Percentiles rank a stretch among this genome's conserved stretches.
phyloP scores from a whole-genome alignment of 2,888 invertebrate genomes.

The Morpho deidamia region DNA sequence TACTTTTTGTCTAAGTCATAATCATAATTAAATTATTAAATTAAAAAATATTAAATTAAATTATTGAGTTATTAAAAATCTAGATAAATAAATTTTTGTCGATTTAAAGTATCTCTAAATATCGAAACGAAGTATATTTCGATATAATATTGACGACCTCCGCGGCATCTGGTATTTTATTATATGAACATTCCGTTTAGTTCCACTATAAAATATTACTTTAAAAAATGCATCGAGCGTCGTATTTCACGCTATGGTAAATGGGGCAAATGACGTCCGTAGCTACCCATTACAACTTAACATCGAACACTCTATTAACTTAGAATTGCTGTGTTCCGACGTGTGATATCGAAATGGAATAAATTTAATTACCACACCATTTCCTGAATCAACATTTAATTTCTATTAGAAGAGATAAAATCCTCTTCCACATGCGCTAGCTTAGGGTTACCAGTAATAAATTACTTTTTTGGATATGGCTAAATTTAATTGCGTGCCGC shows the following conservation, averaged over 20 bases:
- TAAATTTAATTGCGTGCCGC: no score
- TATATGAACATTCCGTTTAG: constrained; percentile 36
- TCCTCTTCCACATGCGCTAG: constrained; percentile 18
- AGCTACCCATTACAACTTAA: constrained; percentile 38
- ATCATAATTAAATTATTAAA: no score
- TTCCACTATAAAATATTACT: constrained; percentile 63
- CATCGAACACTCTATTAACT: constrained; percentile 58
- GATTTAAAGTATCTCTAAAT: no score
- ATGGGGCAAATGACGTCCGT: constrained; percentile 46
- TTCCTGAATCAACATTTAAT: constrained; percentile 27
- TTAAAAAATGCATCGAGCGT: constrained; percentile 54
- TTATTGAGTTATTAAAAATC: no score
- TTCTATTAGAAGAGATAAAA: constrained; percentile 28
- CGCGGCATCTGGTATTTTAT: no score
- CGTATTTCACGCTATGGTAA: constrained; percentile 58
- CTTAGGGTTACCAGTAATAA: background rate
- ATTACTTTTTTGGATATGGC: background rate
- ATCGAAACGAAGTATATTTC: no score
- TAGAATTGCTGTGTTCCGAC: constrained; percentile 24
- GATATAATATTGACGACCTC: no score
- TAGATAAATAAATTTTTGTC: no score
- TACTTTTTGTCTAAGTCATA: background rate
- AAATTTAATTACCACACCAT: constrained; percentile 23
- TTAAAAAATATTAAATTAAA: no score
- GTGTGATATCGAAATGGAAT: constrained; percentile 22